Conservation (phyloP, 2,113 vertebrate species). For the Nibea coibor region DNA sequence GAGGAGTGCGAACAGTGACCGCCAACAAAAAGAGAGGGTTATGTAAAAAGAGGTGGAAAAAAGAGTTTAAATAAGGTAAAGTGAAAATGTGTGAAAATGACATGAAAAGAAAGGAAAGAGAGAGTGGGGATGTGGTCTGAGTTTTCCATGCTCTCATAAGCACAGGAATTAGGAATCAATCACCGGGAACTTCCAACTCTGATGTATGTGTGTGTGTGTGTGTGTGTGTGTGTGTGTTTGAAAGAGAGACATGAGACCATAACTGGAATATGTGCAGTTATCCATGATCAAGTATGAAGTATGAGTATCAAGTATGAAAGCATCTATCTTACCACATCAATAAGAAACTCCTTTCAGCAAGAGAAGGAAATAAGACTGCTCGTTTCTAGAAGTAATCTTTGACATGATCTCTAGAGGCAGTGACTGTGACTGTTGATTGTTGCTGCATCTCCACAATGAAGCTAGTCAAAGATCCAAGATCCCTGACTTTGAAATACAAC, state of each 20-base stretch:
- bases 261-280: not conserved
- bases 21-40: constrained; percentile 28
- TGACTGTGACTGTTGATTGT: no score
- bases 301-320: not conserved
- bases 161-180: constrained; percentile 31
- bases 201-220: not conserved
- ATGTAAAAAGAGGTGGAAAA: constrained; percentile 37
- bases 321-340: not conserved
- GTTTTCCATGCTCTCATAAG: constrained; percentile 52
- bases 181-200: constrained; percentile 17
- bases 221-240: not conserved
- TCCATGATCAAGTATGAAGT: not conserved
- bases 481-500: not conserved
- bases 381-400: not conserved
- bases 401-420: no score
- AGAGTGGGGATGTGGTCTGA: not conserved
- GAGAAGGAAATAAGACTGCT: not conserved
- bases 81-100: constrained; percentile 57
- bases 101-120: constrained; percentile 2
- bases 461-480: no score
- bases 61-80: constrained; percentile 35
- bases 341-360: not conserved
- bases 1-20: not conserved
- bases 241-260: not conserved
- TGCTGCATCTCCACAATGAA: no score